Percentiles rank a stretch among this genome's conserved stretches.
Evolutionary conservation across 2,888 invertebrate genomes (phyloP).

Genomic region (Chrysolina haemoptera): DNA sequence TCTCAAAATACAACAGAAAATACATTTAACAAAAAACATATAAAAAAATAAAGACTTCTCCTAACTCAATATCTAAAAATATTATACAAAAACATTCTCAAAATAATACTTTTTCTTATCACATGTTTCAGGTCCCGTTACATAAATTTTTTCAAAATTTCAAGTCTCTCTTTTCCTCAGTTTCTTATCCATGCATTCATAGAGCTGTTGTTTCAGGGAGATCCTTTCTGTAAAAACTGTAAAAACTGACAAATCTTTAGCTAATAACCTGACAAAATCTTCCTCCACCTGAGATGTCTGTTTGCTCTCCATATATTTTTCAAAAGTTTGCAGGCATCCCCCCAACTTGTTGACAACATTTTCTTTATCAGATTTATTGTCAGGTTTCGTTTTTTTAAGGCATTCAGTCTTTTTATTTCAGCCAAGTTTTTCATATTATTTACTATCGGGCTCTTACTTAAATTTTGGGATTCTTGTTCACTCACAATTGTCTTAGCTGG

Average conservation of each 20-base stretch:
- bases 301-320: neutral
- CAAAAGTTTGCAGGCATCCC: conserved; percentile 10
- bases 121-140: too few species aligned
- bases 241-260: conserved; percentile 3
- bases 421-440: conserved; percentile 3
- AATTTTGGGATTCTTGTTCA: neutral
- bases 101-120: too few species aligned
- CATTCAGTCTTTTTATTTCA: neutral
- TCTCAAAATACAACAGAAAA: too few species aligned
- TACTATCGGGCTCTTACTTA: neutral
- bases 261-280: neutral
- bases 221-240: conserved; percentile 3
- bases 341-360: conserved; percentile 4
- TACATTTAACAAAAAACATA: too few species aligned
- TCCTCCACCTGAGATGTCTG: neutral
- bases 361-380: conserved; percentile 9
- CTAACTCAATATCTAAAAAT: neutral
- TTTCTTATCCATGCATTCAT: conserved; percentile 11
- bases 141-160: neutral
- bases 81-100: neutral
- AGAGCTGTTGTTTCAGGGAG: neutral
- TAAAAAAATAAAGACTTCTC: too few species aligned
- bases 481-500: neutral
- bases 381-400: neutral
- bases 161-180: neutral